These are phyloP conservation scores for Phainopepla nitens DNA, from an alignment of 2,113 vertebrate genomes.

Conservation along the genomic window DNA sequence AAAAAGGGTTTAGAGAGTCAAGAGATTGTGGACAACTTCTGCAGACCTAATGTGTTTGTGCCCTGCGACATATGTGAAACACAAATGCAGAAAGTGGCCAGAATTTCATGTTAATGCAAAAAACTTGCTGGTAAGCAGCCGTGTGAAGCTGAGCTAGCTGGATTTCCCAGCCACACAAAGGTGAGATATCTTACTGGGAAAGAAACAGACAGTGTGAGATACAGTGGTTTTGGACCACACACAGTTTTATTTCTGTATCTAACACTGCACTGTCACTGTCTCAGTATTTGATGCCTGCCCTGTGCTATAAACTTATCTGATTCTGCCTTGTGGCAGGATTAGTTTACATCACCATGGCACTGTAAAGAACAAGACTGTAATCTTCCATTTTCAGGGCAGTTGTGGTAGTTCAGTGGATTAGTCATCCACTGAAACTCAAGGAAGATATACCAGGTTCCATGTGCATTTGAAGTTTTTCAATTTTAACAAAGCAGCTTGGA, in stretches of 20 bases:
- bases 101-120: background rate
- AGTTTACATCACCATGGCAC: background rate
- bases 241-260: background rate
- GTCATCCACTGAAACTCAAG: background rate
- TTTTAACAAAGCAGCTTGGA: background rate
- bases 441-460: background rate
- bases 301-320: background rate
- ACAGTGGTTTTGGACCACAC: background rate
- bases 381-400: background rate
- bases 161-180: background rate
- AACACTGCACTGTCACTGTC: background rate
- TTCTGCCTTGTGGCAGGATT: background rate
- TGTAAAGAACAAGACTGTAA: background rate
- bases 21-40: background rate
- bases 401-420: background rate
- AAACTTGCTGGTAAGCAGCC: background rate
- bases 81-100: background rate
- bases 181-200: background rate
- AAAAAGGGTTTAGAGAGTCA: background rate
- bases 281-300: background rate
- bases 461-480: background rate
- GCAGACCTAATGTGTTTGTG: background rate
- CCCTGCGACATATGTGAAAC: background rate
- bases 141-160: background rate
- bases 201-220: background rate